phyloP scores from a whole-genome alignment of 1,140 invertebrate genomes.

The Ceratoteleas bidentatus region DNA sequence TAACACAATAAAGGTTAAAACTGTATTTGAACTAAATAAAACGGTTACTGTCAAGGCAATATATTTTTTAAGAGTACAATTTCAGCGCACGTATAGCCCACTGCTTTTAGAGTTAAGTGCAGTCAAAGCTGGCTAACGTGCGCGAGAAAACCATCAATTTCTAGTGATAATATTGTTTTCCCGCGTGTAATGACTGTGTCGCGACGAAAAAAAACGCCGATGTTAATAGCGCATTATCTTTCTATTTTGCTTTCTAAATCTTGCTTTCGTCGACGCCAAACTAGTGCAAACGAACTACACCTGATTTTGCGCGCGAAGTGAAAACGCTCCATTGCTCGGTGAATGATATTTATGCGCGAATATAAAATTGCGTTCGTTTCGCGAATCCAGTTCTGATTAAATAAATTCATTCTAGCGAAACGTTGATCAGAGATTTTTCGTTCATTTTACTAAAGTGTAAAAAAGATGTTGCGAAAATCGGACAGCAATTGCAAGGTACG shows the following conservation, averaged over 20 bases:
- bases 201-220: slow-evolving; percentile 33
- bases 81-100: slow-evolving; percentile 19
- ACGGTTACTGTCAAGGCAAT: slow-evolving; percentile 19
- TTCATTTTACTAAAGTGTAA: too few species aligned
- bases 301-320: background rate
- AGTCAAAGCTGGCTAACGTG: slow-evolving; percentile 45
- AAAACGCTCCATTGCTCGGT: background rate
- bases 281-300: slow-evolving; percentile 7
- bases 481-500: too few species aligned
- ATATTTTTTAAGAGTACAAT: slow-evolving; percentile 41
- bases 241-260: slow-evolving; percentile 30
- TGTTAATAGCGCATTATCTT: slow-evolving; percentile 33
- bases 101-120: slow-evolving; percentile 56
- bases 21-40: slow-evolving; percentile 22
- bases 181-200: slow-evolving; percentile 30
- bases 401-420: too few species aligned
- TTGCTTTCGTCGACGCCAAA: slow-evolving; percentile 13
- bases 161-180: slow-evolving; percentile 53
- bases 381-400: too few species aligned
- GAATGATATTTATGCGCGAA: slow-evolving; percentile 5
- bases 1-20: slow-evolving; percentile 16
- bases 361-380: background rate
- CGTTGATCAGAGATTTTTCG: too few species aligned
- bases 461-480: too few species aligned
- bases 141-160: slow-evolving; percentile 51